These are phyloP conservation scores for Procambarus virginalis DNA, from an alignment of 1,140 invertebrate species.

Conservation along the genomic window DNA sequence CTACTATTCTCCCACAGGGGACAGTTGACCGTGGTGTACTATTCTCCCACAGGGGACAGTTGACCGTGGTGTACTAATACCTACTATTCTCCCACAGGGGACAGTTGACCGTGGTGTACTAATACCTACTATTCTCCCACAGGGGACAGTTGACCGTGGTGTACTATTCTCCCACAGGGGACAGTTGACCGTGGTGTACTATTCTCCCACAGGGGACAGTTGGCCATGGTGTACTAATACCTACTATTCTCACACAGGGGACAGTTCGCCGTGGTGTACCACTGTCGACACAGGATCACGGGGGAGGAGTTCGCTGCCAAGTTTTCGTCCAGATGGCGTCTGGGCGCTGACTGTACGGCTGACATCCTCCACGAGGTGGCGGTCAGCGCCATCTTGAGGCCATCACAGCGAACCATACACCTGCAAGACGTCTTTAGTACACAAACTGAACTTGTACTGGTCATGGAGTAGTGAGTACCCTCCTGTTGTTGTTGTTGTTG, in stretches of 20 bases:
- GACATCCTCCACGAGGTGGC: constrained; percentile 82
- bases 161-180: not conserved
- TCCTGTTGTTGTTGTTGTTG: not conserved
- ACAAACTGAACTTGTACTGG: constrained; percentile 81
- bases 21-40: no score
- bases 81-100: no score
- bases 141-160: no score
- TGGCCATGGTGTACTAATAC: not conserved
- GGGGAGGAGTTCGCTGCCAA: constrained; percentile 84
- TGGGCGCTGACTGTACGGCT: constrained; percentile 79
- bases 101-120: no score
- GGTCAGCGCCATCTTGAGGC: constrained; percentile 80
- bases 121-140: no score
- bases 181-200: not conserved
- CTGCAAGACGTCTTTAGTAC: constrained; percentile 85
- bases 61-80: no score
- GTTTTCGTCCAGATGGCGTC: constrained; percentile 81
- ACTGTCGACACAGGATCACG: constrained; percentile 79
- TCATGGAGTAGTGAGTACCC: constrained; percentile 84
- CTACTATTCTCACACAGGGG: constrained; percentile 78
- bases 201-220: no score
- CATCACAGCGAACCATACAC: constrained; percentile 80
- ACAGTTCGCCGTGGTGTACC: constrained; percentile 85
- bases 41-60: no score
- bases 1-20: no score